Evolutionary conservation across 2,113 vertebrate genomes (phyloP), one percentile per base, ranked within the genome.

Genomic region (Sturnus vulgaris): DNA sequence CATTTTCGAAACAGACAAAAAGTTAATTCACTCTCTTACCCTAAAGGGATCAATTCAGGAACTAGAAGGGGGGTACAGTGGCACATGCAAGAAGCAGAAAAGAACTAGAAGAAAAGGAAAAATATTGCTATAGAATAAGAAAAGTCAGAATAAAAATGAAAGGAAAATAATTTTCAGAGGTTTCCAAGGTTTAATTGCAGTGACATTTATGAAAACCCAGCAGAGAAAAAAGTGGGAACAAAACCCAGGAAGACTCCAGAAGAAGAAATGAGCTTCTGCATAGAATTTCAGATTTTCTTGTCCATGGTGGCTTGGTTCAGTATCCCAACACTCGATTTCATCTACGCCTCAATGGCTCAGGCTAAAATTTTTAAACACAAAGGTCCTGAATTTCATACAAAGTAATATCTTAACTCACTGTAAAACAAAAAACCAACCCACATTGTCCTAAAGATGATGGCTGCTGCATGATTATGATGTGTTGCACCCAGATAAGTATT

Each of bases 141-240:
- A 40, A 66, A 87, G 19, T 52, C 61, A 60, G 49, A 69, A 68
- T 27, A 82, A 90, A 92, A 91, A 89, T 24, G 89, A 82, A 88
- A 52, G 33, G 25, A 57, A 88, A 86, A 70, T 59, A 10, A 82
- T 53, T 92, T 94, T 86, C 63, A 85, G 59, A 76, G 25, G 56
- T 75, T 89, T 77, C 63, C 49, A 79, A 82, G 82, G 60, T 70
- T 86, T 96, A 93, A 93, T 53, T 72, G 80, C 65, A 75, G 39
- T 53, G 39, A 61, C 59, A 93, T 66, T 49, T 11, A n/a, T 53
- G 44, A 39, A n/a, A n/a, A 44, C 2, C 2, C 73, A 76, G 14
- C 40, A 73, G 46, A 55, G 42, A 86, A 92, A 83, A 65, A 77
- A 56, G n/a, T 30, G 12, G 47, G 23, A 95, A 80, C 40, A 86